phyloP scores from a whole-genome alignment of 2,888 invertebrate genomes.

The Exocentrus adspersus region DNA sequence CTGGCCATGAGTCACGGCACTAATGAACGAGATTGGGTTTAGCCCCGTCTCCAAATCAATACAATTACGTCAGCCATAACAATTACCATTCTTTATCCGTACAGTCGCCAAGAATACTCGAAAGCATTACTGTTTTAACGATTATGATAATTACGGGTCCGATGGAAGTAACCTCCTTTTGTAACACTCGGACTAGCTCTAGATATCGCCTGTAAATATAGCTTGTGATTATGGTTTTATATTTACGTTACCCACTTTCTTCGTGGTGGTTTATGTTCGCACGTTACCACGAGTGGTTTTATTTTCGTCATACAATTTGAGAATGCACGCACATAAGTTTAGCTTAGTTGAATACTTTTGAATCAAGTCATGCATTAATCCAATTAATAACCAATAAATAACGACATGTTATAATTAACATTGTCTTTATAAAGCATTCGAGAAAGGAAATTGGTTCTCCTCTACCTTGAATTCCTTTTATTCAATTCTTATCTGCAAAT shows the following conservation, averaged over 20 bases:
- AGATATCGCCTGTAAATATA: slow-evolving; percentile 5
- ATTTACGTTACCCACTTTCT: not conserved
- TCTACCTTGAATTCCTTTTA: no score
- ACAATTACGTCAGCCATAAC: slow-evolving; percentile 44
- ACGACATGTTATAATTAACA: no score
- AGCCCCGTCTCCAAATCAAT: slow-evolving; percentile 40
- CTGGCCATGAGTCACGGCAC: slow-evolving; percentile 39
- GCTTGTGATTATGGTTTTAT: not conserved
- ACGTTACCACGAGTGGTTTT: not conserved
- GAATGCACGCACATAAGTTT: no score
- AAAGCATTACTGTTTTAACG: slow-evolving; percentile 18
- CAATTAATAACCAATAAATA: no score
- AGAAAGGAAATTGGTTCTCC: no score
- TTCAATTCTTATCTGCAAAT: no score
- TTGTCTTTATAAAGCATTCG: no score
- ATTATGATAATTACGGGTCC: slow-evolving; percentile 21
- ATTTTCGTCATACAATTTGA: not conserved
- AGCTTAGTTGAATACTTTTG: no score
- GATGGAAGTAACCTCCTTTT: slow-evolving; percentile 14
- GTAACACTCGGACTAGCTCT: slow-evolving; percentile 8
- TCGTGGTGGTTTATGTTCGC: not conserved
- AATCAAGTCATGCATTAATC: no score
- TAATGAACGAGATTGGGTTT: slow-evolving; percentile 44
- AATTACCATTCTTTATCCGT: slow-evolving; percentile 37
- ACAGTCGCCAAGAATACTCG: slow-evolving; percentile 21